Conservation (phyloP, 2,797 vertebrate species). For the Myripristis murdjan region DNA sequence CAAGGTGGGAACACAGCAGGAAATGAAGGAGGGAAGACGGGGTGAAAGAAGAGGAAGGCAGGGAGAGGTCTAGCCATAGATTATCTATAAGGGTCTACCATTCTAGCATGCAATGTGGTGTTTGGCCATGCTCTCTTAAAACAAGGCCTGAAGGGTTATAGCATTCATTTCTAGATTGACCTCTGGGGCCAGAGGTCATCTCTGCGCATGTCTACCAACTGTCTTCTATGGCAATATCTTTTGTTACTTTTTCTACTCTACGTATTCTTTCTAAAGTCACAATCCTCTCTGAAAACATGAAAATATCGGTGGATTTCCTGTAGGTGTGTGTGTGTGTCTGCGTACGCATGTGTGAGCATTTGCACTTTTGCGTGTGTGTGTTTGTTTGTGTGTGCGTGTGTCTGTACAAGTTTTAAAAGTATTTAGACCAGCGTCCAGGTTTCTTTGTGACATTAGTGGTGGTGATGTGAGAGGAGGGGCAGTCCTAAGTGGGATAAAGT, state of each 20-base stretch:
- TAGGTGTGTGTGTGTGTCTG: constrained; percentile 64
- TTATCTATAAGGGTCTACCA: constrained; percentile 92
- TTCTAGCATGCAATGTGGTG: constrained; percentile 99
- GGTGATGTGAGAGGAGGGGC: constrained; percentile 66
- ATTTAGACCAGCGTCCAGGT: constrained; percentile 23
- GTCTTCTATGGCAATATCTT: constrained; percentile 84
- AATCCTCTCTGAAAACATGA: constrained; percentile 79
- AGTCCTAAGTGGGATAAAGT: constrained; percentile 54
- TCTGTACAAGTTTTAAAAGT: constrained; percentile 40
- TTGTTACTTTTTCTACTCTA: constrained; percentile 78
- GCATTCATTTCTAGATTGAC: constrained; percentile 78
- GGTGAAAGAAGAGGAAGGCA: constrained; percentile 77
- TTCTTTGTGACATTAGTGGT: constrained; percentile 51
- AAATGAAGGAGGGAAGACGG: constrained; percentile 72
- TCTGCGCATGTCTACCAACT: constrained; percentile 91
- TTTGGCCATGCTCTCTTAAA: constrained; percentile 91
- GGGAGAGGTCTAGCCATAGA: constrained; percentile 88
- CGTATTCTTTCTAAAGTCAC: constrained; percentile 77
- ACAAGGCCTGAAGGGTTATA: constrained; percentile 90
- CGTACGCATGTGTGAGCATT: constrained; percentile 53
- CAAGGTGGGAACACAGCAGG: constrained; percentile 76
- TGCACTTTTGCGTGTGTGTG: constrained; percentile 34
- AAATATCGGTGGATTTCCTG: constrained; percentile 80
- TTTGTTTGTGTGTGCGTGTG: constrained; percentile 25
- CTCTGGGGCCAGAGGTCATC: constrained; percentile 94